Percentiles rank a stretch among this genome's conserved stretches.
phyloP scores from a whole-genome alignment of 2,888 invertebrate genomes.

The Exephanes ischioxanthus region DNA sequence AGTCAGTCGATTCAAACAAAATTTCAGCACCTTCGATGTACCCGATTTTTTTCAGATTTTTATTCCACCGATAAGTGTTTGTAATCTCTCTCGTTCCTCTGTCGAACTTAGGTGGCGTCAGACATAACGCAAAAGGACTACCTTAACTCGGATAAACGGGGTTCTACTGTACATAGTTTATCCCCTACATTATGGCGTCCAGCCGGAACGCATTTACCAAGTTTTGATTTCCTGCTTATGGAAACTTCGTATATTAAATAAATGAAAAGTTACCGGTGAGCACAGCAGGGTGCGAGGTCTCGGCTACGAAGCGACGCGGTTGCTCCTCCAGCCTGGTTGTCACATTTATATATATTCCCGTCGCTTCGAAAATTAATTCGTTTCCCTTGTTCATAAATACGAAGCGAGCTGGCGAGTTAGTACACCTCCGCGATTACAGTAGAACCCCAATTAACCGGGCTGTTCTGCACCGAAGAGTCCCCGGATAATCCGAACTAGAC shows the following conservation, averaged over 20 bases:
- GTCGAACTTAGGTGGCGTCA: too few relatives aligned
- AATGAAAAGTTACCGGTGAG: constrained; percentile 45
- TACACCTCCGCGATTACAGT: constrained; percentile 41
- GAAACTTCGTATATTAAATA: constrained; percentile 50
- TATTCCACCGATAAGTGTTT: too few relatives aligned
- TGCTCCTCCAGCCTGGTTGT: constrained; percentile 22
- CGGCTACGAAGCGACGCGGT: constrained; percentile 29
- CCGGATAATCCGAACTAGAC: too few relatives aligned
- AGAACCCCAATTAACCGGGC: too few relatives aligned
- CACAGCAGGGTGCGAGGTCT: not conserved
- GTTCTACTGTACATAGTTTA: too few relatives aligned
- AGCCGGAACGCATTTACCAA: constrained; percentile 20
- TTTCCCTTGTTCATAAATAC: constrained; percentile 56
- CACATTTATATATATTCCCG: constrained; percentile 46
- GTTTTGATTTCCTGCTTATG: constrained; percentile 52
- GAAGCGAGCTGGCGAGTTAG: constrained; percentile 49
- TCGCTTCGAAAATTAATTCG: constrained; percentile 61
- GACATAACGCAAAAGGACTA: too few relatives aligned
- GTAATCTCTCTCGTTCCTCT: too few relatives aligned
- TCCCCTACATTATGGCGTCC: not conserved
- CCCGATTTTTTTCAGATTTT: not conserved
- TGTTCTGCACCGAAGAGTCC: too few relatives aligned
- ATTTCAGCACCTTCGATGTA: too few relatives aligned
- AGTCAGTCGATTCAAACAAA: too few relatives aligned
- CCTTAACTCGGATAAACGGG: too few relatives aligned